A percentile compares a stretch with the other conserved stretches of the same genome.
Conservation (phyloP, 2,113 vertebrate genomes). For the Prinia subflava region DNA sequence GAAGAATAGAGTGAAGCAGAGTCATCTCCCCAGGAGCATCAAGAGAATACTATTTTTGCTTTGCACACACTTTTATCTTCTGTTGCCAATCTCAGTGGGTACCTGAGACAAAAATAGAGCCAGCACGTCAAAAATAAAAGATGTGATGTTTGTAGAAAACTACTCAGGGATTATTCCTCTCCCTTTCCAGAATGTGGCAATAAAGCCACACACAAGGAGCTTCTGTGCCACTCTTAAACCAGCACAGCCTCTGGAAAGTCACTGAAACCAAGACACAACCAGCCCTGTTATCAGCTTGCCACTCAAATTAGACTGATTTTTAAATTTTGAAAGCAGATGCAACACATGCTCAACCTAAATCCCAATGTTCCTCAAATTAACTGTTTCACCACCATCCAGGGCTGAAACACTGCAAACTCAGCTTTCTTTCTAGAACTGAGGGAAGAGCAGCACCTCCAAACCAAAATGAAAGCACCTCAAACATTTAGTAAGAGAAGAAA, state of each 20-base stretch:
- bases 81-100: not conserved
- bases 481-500: not conserved
- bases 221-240: not conserved
- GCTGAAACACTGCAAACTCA: not conserved
- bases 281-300: not conserved
- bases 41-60: not conserved
- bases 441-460: not conserved
- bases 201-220: not conserved
- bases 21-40: not conserved
- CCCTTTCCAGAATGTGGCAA: constrained; percentile 79
- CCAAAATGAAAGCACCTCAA: not conserved
- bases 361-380: not conserved
- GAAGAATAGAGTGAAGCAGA: not conserved
- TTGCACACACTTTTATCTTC: not conserved
- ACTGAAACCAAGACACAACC: not conserved
- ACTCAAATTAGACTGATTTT: not conserved
- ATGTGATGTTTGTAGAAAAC: not conserved
- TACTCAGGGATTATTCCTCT: not conserved
- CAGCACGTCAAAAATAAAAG: not conserved
- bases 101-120: not conserved
- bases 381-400: not conserved
- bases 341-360: not conserved
- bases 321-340: not conserved
- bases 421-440: not conserved
- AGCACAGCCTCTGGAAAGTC: not conserved